Evolutionary conservation across 92 coral and sea anemone genomes (phyloP).

Genomic region (Heteractis magnifica): DNA sequence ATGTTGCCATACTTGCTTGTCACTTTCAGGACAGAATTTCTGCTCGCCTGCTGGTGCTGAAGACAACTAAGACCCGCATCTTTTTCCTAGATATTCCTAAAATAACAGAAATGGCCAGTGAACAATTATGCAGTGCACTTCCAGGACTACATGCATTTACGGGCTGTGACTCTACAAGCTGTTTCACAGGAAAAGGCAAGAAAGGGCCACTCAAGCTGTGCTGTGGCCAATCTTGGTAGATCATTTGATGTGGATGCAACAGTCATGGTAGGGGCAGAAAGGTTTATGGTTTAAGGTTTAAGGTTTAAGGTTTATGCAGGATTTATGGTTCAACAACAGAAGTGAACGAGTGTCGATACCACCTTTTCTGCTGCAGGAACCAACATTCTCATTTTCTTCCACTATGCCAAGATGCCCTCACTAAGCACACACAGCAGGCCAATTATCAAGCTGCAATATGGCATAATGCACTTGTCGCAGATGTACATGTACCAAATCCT

Average conservation of each 20-base stretch:
- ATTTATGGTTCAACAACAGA: slow-evolving; percentile 30
- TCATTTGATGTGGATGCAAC: slow-evolving; percentile 29
- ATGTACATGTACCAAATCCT: slow-evolving; percentile 42
- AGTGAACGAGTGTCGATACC: slow-evolving; percentile 37
- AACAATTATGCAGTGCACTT: slow-evolving; percentile 28
- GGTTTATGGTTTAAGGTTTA: not conserved
- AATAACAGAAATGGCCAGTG: slow-evolving; percentile 33
- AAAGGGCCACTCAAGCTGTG: slow-evolving; percentile 43
- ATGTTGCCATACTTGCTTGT: no score
- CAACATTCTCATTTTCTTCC: slow-evolving; percentile 38
- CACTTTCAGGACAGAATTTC: no score
- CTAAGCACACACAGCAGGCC: slow-evolving; percentile 35
- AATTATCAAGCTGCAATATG: slow-evolving; percentile 56
- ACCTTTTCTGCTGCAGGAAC: slow-evolving; percentile 35
- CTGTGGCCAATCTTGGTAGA: slow-evolving; percentile 31
- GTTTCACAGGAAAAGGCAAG: slow-evolving; percentile 40
- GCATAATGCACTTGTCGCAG: slow-evolving; percentile 38
- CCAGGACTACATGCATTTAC: slow-evolving; percentile 48
- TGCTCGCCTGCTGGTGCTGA: no score
- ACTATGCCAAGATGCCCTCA: slow-evolving; percentile 48
- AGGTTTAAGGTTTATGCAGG: slow-evolving; percentile 47
- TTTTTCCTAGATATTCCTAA: slow-evolving; percentile 39
- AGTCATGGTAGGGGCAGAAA: slow-evolving; percentile 29
- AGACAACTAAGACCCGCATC: slow-evolving; percentile 30
- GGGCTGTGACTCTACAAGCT: slow-evolving; percentile 40